These are phyloP conservation scores for Malacosoma neustria DNA, from an alignment of 2,888 invertebrate genomes.

Conservation along the genomic window DNA sequence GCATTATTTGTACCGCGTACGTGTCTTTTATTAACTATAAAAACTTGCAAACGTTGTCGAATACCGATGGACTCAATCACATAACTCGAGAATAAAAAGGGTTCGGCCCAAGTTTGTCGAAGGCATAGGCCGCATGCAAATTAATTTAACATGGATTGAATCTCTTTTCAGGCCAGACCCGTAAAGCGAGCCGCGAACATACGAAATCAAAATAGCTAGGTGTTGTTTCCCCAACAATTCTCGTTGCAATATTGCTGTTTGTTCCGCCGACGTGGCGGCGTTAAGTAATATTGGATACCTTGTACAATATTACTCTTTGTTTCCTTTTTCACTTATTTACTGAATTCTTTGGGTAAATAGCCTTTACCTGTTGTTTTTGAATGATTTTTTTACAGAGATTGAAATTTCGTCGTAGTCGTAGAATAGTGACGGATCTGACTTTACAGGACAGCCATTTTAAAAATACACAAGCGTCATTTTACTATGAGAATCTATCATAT, in stretches of 20 bases:
- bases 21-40: conserved; percentile 41
- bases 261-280: neutral
- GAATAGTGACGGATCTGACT: no score
- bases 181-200: neutral
- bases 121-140: conserved; percentile 34
- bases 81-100: conserved; percentile 39
- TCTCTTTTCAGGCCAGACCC: neutral
- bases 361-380: no score
- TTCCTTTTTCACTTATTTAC: conserved; percentile 1
- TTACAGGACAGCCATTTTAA: no score
- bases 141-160: conserved; percentile 30
- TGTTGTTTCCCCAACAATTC: neutral
- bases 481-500: no score
- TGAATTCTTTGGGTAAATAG: neutral
- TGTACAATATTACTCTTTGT: neutral
- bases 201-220: neutral
- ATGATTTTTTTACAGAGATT: no score
- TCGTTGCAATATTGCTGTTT: neutral
- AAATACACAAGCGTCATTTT: no score
- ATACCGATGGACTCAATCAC: conserved; percentile 47
- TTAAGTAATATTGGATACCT: neutral
- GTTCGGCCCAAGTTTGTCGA: conserved; percentile 30
- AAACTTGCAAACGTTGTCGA: conserved; percentile 32
- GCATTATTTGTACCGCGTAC: conserved; percentile 26
- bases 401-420: no score